Base-by-base conservation (phyloP, 2,113 vertebrate species). In the Sardina pilchardus region DNA sequence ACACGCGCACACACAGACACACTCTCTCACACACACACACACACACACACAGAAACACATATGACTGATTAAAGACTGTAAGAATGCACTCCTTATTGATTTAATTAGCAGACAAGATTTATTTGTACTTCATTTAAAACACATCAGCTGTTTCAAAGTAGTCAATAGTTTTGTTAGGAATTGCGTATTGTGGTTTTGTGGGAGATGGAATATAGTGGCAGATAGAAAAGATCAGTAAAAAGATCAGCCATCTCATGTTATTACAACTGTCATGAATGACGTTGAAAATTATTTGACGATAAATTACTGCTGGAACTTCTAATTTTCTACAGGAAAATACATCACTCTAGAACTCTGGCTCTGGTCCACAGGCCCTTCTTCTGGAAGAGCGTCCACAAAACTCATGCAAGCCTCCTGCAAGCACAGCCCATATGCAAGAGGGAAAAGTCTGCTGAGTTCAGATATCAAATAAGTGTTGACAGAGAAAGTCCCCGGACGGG, bases 391-490 rank as follows among this genome's bases (percentile, higher is more conserved):
- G 39, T 78, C 26, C 30, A 36, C 71, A 78, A 36, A 78, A 78
- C 63, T 12, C n/a, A 12, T 67, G 63, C 63, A 67, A 67, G 6
- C 63, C 63, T 67, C 63, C 63, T 30, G 26, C 86, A 81, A 86
- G 83, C 87, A 84, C 86, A 80, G 81, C 83, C 88, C 89, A 87
- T 87, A 89, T 90, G 89, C 86, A 85, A 67, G 26, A 30, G 53
- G 88, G 87, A 88, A 45, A 83, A 83, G 82, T 85, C 84, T 50
- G 82, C 88, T 91, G 90, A 85, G 87, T 91, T 93, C 91, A 89
- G 90, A 92, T 93, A 92, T 94, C 93, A 91, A 93, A 93, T 92
- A 84, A 89, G 89, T 92, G 91, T 92, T 93, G 94, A 94, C 94
- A 87, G 91, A 87, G 83, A 89, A 90, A 93, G 92, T 95, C 94